Conservation (phyloP, 2,797 vertebrate genomes). For the Streptopelia turtur region DNA sequence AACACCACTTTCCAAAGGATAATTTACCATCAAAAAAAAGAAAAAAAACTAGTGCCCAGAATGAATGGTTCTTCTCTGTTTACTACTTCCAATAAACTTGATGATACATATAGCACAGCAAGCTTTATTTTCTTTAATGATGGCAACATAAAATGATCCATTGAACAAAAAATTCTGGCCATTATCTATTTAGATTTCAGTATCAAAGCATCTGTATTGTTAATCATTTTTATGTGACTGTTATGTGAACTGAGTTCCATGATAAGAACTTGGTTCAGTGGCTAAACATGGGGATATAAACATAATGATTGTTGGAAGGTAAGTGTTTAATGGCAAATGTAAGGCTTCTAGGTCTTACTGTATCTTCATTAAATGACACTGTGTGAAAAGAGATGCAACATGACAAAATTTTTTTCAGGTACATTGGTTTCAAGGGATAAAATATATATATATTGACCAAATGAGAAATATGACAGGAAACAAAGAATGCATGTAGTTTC, state of each 20-base stretch:
- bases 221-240: not conserved
- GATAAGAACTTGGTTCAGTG: not conserved
- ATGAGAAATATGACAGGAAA: not conserved
- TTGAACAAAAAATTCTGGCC: not conserved
- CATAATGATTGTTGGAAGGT: not conserved
- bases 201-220: not conserved
- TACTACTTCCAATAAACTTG: not conserved
- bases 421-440: not conserved
- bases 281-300: not conserved
- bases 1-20: not conserved
- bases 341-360: not conserved
- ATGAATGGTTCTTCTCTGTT: not conserved
- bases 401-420: not conserved
- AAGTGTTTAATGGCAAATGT: not conserved
- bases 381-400: not conserved
- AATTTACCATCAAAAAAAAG: not conserved
- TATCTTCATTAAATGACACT: not conserved
- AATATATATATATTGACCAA: not conserved
- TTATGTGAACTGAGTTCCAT: not conserved
- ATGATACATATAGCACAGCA: not conserved
- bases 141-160: not conserved
- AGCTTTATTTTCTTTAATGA: not conserved
- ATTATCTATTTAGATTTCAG: not conserved
- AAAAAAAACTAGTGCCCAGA: not conserved
- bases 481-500: not conserved